phyloP scores from a whole-genome alignment of 2,797 vertebrate species.

The Gymnothorax javanicus region DNA sequence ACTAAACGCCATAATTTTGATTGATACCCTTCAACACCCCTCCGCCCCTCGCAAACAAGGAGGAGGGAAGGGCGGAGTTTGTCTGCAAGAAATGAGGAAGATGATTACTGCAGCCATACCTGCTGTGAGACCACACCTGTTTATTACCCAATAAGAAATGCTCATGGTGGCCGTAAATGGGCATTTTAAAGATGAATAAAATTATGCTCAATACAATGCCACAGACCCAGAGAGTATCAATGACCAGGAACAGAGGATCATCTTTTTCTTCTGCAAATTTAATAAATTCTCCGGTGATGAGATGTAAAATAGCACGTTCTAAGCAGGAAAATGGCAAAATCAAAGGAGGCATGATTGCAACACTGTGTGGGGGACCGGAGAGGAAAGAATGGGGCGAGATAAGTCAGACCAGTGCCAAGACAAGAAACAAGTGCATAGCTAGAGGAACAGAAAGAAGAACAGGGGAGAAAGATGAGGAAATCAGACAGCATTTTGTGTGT shows the following conservation, averaged over 20 bases:
- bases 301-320: too few relatives aligned
- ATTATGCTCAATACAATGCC: background rate
- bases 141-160: constrained; percentile 8
- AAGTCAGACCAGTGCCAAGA: too few relatives aligned
- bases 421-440: too few relatives aligned
- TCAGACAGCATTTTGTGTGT: too few relatives aligned
- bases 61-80: background rate
- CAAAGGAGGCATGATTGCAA: too few relatives aligned
- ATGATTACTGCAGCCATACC: background rate
- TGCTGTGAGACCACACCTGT: constrained; percentile 21
- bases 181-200: background rate
- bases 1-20: background rate
- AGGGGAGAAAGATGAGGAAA: too few relatives aligned
- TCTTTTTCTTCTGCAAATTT: background rate
- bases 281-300: background rate
- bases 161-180: background rate
- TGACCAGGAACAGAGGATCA: background rate
- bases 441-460: too few relatives aligned
- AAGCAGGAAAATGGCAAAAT: too few relatives aligned
- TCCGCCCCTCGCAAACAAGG: background rate
- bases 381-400: too few relatives aligned
- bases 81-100: constrained; percentile 3
- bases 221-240: background rate
- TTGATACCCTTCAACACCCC: constrained; percentile 9
- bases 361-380: too few relatives aligned